Conservation (phyloP, 2,113 vertebrate genomes). For the Calonectris borealis region DNA sequence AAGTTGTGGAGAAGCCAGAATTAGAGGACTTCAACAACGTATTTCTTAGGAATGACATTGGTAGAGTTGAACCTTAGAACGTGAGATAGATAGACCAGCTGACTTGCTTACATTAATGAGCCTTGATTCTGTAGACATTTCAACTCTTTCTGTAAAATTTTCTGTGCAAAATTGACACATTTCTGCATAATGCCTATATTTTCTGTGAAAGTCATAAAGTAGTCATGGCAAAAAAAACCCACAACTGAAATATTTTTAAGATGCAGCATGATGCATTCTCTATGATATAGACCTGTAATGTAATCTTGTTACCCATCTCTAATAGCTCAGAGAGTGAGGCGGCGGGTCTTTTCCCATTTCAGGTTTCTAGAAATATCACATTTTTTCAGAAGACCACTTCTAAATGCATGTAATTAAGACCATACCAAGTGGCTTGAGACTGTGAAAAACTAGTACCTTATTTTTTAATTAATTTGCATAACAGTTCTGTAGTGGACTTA, state of each 20-base stretch:
- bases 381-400: not conserved
- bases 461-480: not conserved
- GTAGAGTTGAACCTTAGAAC: not conserved
- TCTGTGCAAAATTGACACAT: not conserved
- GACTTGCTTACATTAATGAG: not conserved
- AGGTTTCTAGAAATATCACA: not conserved
- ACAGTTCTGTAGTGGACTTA: not conserved
- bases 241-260: not conserved
- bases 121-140: not conserved
- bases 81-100: accelerated
- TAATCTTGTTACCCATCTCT: not conserved
- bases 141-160: not conserved
- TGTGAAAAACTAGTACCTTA: not conserved
- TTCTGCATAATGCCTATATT: not conserved
- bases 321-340: not conserved
- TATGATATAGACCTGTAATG: not conserved
- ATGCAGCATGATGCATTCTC: not conserved
- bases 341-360: not conserved
- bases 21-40: not conserved
- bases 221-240: not conserved
- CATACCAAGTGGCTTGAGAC: accelerated
- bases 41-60: not conserved
- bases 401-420: not conserved
- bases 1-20: not conserved
- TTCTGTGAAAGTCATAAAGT: not conserved